Conservation (phyloP, 1,140 invertebrate species). For the Brachionus sp. region DNA sequence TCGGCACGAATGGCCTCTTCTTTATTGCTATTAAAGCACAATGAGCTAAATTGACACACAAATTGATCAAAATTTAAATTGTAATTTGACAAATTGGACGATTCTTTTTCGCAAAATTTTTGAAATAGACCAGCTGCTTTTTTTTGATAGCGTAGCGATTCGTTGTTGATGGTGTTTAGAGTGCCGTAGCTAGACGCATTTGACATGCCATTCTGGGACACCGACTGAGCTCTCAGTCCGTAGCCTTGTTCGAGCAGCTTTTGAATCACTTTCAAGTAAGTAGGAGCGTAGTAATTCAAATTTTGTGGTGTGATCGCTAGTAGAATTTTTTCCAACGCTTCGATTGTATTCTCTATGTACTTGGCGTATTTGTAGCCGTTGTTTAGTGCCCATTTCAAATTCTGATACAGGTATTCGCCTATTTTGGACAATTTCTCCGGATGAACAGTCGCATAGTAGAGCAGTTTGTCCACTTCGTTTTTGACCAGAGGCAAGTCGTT, state of each 20-base stretch:
- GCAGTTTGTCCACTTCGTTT: conserved; percentile 38
- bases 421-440: conserved; percentile 43
- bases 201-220: not conserved
- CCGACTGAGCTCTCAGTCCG: not conserved
- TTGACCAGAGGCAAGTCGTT: not conserved
- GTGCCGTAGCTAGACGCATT: not conserved
- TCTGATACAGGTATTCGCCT: conserved; percentile 42
- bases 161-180: not conserved
- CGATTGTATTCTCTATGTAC: not conserved
- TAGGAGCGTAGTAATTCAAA: conserved; percentile 32
- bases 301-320: conserved; percentile 15
- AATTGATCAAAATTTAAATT: conserved; percentile 40
- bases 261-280: conserved; percentile 24
- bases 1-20: conserved; percentile 7
- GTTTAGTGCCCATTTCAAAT: conserved; percentile 25
- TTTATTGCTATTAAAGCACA: conserved; percentile 33
- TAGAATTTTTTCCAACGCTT: conserved; percentile 36
- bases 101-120: conserved; percentile 39
- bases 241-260: conserved; percentile 26
- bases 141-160: conserved; percentile 9
- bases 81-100: conserved; percentile 25
- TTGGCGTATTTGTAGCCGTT: conserved; percentile 18
- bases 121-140: conserved; percentile 23
- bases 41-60: conserved; percentile 32
- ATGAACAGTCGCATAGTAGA: conserved; percentile 23